phyloP scores from a whole-genome alignment of 2,888 invertebrate species.

The Drosophila flavopinicola region DNA sequence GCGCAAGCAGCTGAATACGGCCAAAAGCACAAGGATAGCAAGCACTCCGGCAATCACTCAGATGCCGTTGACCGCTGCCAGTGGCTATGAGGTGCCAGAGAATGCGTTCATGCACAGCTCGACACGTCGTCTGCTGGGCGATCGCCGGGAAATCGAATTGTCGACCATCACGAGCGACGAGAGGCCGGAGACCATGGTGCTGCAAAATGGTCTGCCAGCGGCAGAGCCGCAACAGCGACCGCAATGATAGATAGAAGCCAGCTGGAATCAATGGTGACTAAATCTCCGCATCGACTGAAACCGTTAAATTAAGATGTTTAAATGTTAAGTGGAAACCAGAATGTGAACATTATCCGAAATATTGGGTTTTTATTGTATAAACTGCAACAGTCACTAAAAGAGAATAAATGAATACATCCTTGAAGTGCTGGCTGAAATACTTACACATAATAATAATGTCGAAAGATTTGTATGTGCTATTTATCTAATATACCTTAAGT shows the following conservation, averaged over 20 bases:
- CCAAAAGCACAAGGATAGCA: background rate
- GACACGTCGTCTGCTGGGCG: constrained; percentile 79
- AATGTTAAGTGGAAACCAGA: constrained; percentile 16
- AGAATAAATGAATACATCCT: constrained; percentile 42
- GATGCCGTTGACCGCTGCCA: background rate
- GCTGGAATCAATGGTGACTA: constrained; percentile 12
- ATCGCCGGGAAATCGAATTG: constrained; percentile 82
- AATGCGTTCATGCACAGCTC: constrained; percentile 81
- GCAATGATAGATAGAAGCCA: constrained; percentile 19
- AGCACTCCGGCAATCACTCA: background rate
- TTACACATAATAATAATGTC: constrained; percentile 7
- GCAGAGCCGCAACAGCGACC: constrained; percentile 71
- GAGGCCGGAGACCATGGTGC: constrained; percentile 55
- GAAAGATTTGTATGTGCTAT: background rate
- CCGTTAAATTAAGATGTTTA: constrained; percentile 5
- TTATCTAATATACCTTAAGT: background rate
- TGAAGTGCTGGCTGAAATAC: constrained; percentile 29
- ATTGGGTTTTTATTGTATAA: constrained; percentile 22
- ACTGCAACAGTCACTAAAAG: constrained; percentile 14
- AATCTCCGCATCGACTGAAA: constrained; percentile 53
- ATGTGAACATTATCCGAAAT: constrained; percentile 4
- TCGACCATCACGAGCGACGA: constrained; percentile 80
- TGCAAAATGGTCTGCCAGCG: constrained; percentile 66
- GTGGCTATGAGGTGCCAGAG: constrained; percentile 82
- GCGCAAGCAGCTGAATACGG: constrained; percentile 61